A percentile compares a stretch with the other conserved stretches of the same genome.
Conservation (phyloP, 2,888 invertebrate genomes). For the Rambutsinella grinnellia region DNA sequence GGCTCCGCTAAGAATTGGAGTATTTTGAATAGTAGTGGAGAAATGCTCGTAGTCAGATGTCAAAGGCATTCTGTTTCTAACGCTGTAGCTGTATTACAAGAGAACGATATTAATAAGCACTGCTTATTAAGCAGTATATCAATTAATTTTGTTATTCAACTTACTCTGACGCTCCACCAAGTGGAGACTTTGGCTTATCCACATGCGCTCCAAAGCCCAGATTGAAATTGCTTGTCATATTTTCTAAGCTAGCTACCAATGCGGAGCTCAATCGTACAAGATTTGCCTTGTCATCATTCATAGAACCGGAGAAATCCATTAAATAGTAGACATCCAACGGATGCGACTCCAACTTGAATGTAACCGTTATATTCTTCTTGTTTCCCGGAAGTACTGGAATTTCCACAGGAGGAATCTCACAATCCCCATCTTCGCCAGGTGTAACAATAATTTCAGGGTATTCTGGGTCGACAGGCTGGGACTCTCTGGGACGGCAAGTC, state of each 20-base stretch:
- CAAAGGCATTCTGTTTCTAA: background rate
- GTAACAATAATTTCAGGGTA: background rate
- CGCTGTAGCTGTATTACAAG: conserved; percentile 4
- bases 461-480: background rate
- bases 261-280: background rate
- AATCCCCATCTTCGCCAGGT: background rate
- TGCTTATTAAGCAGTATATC: no score
- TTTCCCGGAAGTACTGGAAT: background rate
- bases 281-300: background rate
- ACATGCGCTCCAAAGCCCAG: no score
- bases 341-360: background rate
- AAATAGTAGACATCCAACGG: conserved; percentile 7
- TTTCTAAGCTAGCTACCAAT: background rate
- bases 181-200: background rate
- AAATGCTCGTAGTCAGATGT: background rate
- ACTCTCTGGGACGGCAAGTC: background rate
- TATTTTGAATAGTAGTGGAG: background rate
- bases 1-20: background rate
- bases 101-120: background rate
- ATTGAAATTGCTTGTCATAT: background rate
- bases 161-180: background rate
- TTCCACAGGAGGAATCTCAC: background rate
- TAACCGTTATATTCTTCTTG: conserved; percentile 6
- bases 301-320: conserved; percentile 8
- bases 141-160: no score